A percentile compares a stretch with the other conserved stretches of the same genome.
phyloP scores from a whole-genome alignment of 37 sponge, comb jelly and placozoan genomes.

The Aphrocallistes beatrix region DNA sequence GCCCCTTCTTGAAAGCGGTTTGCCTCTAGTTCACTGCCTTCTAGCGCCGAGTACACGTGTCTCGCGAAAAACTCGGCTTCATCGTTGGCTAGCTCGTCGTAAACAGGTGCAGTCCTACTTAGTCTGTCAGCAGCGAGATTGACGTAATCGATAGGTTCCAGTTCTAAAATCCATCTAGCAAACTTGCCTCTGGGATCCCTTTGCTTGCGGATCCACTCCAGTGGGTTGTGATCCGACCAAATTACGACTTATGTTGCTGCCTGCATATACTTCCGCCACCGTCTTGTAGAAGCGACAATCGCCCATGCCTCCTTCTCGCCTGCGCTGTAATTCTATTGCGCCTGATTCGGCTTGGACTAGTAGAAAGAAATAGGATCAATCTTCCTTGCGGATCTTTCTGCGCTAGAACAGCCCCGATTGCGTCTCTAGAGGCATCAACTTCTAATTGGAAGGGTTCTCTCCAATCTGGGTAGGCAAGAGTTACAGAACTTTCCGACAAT shows the following conservation, averaged over 20 bases:
- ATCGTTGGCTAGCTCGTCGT: background rate
- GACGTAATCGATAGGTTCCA: background rate
- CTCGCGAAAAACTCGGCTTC: background rate
- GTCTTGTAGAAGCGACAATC: background rate
- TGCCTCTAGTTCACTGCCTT: background rate
- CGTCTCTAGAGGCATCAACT: background rate
- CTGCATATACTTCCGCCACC: background rate
- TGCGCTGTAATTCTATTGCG: background rate
- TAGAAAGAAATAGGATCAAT: background rate
- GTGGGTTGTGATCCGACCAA: background rate
- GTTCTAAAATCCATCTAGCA: background rate
- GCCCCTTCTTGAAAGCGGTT: background rate
- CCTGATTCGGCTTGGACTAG: background rate
- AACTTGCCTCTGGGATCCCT: background rate
- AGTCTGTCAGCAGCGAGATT: background rate
- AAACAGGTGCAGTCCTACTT: background rate
- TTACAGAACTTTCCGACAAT: background rate
- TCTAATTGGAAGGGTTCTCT: background rate
- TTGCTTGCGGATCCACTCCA: background rate
- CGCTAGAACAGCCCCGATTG: background rate
- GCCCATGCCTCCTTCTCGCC: background rate
- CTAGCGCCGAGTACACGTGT: background rate
- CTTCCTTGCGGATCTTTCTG: background rate
- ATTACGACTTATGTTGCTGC: background rate
- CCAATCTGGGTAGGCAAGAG: background rate